These are phyloP conservation scores for Onychomys arenicola DNA, from an alignment of 2,797 vertebrate species.

Conservation along the genomic window DNA sequence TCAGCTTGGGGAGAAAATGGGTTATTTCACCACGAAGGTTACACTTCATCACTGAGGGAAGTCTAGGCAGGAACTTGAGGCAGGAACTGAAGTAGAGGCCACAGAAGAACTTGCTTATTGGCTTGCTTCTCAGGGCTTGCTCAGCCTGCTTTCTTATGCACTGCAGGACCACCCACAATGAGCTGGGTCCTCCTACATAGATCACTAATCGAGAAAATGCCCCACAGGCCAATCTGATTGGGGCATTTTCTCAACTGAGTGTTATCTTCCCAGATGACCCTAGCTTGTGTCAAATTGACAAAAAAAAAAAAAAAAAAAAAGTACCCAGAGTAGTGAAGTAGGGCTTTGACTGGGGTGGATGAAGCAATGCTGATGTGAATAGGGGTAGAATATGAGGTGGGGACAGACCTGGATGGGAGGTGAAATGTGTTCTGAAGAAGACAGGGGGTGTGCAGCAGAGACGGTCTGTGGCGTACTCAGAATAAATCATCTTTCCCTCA, in stretches of 20 bases:
- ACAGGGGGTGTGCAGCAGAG: not conserved
- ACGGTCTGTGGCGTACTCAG: not conserved
- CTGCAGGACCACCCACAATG: not conserved
- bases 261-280: not conserved
- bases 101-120: not conserved
- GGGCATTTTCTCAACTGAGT: not conserved
- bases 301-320: no score
- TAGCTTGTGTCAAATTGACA: not conserved
- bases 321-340: no score
- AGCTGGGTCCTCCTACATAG: not conserved
- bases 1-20: not conserved
- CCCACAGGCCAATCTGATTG: not conserved
- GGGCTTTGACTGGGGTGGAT: not conserved
- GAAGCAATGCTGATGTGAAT: not conserved
- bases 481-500: not conserved
- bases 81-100: not conserved
- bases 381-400: not conserved
- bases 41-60: not conserved
- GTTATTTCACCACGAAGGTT: not conserved
- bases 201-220: not conserved
- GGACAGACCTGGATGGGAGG: not conserved
- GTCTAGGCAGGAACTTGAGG: not conserved
- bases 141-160: not conserved
- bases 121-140: not conserved
- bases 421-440: not conserved